phyloP scores from a whole-genome alignment of 2,888 invertebrate species.

The Achlya flavicornis region DNA sequence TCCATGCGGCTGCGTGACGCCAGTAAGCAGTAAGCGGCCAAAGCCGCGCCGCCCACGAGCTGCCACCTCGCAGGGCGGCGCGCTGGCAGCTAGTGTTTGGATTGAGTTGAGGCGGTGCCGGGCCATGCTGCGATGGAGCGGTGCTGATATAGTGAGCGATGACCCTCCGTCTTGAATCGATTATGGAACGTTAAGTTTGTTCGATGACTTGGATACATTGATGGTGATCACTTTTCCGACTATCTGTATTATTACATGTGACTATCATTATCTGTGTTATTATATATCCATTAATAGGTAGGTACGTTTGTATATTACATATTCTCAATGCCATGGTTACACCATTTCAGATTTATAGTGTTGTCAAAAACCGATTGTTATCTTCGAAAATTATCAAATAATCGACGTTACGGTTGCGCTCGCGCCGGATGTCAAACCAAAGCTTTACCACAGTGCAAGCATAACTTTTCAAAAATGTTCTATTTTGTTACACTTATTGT shows the following conservation, averaged over 20 bases:
- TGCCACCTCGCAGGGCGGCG: too few species aligned
- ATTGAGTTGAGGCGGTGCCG: too few species aligned
- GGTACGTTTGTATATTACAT: background rate
- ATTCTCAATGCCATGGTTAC: slow-evolving; percentile 13
- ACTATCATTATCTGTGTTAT: background rate
- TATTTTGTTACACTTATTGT: slow-evolving; percentile 28
- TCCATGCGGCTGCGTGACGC: too few species aligned
- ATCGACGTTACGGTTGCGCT: slow-evolving; percentile 77
- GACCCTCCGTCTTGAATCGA: too few species aligned
- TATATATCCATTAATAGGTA: background rate
- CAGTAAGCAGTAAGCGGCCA: too few species aligned
- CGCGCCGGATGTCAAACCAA: slow-evolving; percentile 76
- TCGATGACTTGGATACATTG: too few species aligned
- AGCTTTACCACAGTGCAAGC: slow-evolving; percentile 45
- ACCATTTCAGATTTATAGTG: slow-evolving; percentile 60
- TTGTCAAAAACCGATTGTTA: slow-evolving; percentile 77
- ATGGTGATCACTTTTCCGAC: too few species aligned
- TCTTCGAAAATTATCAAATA: slow-evolving; percentile 80
- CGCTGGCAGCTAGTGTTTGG: too few species aligned
- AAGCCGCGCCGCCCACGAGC: too few species aligned
- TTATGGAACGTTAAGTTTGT: too few species aligned
- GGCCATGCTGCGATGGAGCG: too few species aligned
- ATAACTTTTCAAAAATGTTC: slow-evolving; percentile 11
- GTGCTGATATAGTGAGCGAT: too few species aligned
- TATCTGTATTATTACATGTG: background rate